phyloP scores from a whole-genome alignment of 1,140 invertebrate genomes.

The Cydia amplana region DNA sequence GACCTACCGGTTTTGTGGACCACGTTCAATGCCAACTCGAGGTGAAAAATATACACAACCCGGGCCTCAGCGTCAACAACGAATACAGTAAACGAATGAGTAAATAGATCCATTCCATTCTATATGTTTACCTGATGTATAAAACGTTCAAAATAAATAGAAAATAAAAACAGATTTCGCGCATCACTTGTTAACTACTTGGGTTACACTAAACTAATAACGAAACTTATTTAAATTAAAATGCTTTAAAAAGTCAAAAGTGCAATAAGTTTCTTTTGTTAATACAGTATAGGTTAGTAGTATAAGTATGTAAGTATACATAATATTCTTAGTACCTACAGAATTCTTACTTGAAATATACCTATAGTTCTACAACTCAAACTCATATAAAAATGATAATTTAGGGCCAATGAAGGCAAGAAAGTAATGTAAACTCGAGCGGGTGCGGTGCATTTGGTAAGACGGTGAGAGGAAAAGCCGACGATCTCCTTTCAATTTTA shows the following conservation, averaged over 20 bases:
- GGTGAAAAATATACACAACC: constrained; percentile 67
- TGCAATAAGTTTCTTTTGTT: no score
- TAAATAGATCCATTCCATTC: neutral
- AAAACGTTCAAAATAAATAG: neutral
- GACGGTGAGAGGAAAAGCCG: constrained; percentile 43
- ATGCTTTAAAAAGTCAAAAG: no score
- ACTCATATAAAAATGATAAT: neutral
- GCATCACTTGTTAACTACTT: neutral
- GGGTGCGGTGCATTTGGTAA: constrained; percentile 12
- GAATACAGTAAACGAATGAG: constrained; percentile 7
- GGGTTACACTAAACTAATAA: no score
- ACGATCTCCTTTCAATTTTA: constrained; percentile 44
- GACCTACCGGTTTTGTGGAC: constrained; percentile 70
- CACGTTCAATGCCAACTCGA: constrained; percentile 69
- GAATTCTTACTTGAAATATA: neutral
- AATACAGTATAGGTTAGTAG: no score
- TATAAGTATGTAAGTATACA: no score
- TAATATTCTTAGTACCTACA: no score
- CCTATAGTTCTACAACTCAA: neutral
- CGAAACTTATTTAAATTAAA: no score
- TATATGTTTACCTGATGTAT: neutral
- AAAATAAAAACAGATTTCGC: neutral
- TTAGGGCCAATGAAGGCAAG: neutral
- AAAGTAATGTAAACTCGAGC: constrained; percentile 15
- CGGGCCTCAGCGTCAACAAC: constrained; percentile 5